Evolutionary conservation across 2,888 invertebrate species (phyloP), one percentile per base, ranked within the genome.

Genomic region (Chironomus riparius): DNA sequence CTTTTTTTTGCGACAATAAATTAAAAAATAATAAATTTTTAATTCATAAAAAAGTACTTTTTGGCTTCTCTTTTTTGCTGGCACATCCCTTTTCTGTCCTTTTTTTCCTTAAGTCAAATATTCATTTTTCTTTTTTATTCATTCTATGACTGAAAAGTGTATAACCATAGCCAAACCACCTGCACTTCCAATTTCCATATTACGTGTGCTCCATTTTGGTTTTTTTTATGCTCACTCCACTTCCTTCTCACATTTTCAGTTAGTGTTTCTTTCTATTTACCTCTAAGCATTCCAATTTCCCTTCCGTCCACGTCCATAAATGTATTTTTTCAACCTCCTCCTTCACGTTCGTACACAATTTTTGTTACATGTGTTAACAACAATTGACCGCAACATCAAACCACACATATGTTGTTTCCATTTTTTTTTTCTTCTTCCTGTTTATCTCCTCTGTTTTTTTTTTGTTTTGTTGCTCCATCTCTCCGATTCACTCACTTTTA

Each of bases 371-470:
- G 74, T 74, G 74, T 74, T 74, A 74, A 74, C 65, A 74, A 74
- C 74, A 68, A 47, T 68, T 74, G 65, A 74, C 74, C 74, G 24
- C 74, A 74, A 74, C 72, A 73, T 73, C 72, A 74, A 56, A 68
- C 74, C 74, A 48, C 74, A 74, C 28, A 72, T 10, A 56, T 56
- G 56, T 56, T 56, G 38, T 56, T 18, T 56, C 56, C 15, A 56
- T 56, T 78, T 77, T 77, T 78, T 74, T 77, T 76, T n/a, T n/a
- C n/a, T n/a, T n/a, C n/a, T n/a, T 77, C 78, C 76, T 47, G 74
- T 65, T 78, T 77, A 77, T 78, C 74, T 77, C 76, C 77, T 78
- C 76, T 24, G 74, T 65, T 70, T 62, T 56, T 65, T 28, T 50
- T 56, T 50, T 70, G 50, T 69, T 69, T 12, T 47, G 21, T 21